Evolutionary conservation across 1,140 invertebrate genomes (phyloP).

Genomic region (Lamellibrachia luymesi): DNA sequence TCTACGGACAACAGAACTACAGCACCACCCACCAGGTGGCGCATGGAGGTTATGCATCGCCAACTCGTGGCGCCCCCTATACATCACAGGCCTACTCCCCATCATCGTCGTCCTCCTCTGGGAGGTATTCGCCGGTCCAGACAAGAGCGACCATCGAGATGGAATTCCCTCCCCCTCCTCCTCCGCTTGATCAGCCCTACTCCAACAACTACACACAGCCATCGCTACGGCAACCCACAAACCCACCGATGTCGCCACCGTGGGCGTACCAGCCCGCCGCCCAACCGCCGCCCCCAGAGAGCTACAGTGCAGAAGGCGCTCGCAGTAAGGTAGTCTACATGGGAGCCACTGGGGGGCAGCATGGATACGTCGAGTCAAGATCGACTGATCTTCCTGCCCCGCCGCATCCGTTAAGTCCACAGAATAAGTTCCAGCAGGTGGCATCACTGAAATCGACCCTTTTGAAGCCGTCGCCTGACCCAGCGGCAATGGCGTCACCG

Average conservation of each 20-base stretch:
- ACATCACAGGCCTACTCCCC: background rate
- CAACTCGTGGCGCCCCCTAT: background rate
- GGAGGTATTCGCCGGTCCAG: background rate
- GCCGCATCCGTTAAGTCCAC: background rate
- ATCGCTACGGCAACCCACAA: background rate
- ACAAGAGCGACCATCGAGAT: background rate
- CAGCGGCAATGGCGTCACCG: background rate
- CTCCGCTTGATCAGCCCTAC: background rate
- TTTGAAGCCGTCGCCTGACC: background rate
- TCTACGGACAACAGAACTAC: background rate
- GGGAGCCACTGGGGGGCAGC: background rate
- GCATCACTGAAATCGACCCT: background rate
- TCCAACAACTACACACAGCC: background rate
- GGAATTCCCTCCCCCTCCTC: background rate
- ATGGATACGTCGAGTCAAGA: background rate
- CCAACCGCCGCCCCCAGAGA: background rate
- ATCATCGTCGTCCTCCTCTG: background rate
- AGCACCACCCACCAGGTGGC: background rate
- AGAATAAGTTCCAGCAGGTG: background rate
- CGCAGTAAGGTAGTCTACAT: background rate
- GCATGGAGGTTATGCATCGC: background rate
- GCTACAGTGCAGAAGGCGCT: background rate
- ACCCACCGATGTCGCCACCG: background rate
- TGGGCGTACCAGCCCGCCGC: background rate
- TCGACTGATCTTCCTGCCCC: background rate